phyloP scores from a whole-genome alignment of 2,888 invertebrate genomes.

The Serripes groenlandicus region DNA sequence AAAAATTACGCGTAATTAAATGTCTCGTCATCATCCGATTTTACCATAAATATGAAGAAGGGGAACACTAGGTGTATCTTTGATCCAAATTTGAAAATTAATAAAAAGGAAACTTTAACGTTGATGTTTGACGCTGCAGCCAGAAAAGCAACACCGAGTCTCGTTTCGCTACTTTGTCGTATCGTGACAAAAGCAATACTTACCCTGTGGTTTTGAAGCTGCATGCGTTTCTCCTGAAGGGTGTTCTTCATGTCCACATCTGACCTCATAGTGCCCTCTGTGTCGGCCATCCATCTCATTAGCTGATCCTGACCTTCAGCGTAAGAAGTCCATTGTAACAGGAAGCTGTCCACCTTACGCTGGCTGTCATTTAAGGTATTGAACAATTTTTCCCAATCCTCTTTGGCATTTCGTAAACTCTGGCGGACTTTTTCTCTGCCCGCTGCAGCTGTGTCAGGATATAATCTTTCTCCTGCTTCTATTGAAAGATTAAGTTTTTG shows the following conservation, averaged over 20 bases:
- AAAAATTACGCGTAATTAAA: no score
- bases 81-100: no score
- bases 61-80: no score
- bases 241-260: slow-evolving; percentile 95
- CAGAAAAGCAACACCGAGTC: no score
- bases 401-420: slow-evolving; percentile 88
- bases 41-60: no score
- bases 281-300: slow-evolving; percentile 91
- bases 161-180: no score
- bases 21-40: no score
- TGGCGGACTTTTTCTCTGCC: slow-evolving; percentile 94
- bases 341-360: slow-evolving; percentile 93
- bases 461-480: slow-evolving; percentile 95
- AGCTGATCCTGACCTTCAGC: slow-evolving; percentile 94
- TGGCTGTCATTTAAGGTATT: slow-evolving; percentile 93
- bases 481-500: slow-evolving; percentile 93
- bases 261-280: slow-evolving; percentile 91
- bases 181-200: no score
- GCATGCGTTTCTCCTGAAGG: slow-evolving; percentile 95
- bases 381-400: slow-evolving; percentile 87
- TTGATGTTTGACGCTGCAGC: no score
- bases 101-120: no score
- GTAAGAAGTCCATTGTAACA: slow-evolving; percentile 96
- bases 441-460: slow-evolving; percentile 93
- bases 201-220: slow-evolving; percentile 93